Conservation (phyloP, 2,797 vertebrate genomes). For the Scyliorhinus canicula region DNA sequence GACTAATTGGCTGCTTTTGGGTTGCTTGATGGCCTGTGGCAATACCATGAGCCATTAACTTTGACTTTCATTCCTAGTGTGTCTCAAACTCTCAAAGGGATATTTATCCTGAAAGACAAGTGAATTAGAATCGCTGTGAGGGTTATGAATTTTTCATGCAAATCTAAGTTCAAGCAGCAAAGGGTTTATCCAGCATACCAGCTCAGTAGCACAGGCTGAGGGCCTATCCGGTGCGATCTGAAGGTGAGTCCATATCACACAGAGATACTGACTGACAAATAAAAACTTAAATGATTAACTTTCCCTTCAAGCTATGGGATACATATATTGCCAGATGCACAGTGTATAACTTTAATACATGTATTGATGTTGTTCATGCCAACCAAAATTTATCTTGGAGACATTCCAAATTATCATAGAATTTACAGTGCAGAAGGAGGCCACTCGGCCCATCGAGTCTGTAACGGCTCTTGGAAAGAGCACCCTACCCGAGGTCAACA, state of each 20-base stretch:
- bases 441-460: too few species aligned
- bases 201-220: background rate
- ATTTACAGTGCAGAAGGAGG: too few species aligned
- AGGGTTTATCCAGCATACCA: background rate
- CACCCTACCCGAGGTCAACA: too few species aligned
- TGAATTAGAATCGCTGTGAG: slow-evolving; percentile 8
- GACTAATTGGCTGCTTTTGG: slow-evolving; percentile 31
- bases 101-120: slow-evolving; percentile 38
- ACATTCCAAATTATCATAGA: background rate
- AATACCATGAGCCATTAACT: slow-evolving; percentile 25
- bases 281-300: background rate
- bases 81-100: slow-evolving; percentile 26
- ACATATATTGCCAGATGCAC: background rate
- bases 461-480: too few species aligned
- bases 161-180: slow-evolving; percentile 11
- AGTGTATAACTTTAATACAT: background rate
- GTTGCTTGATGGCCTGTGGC: slow-evolving; percentile 23
- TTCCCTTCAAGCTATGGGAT: background rate
- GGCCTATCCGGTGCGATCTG: background rate
- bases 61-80: slow-evolving; percentile 8
- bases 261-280: background rate
- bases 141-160: slow-evolving; percentile 30
- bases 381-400: background rate
- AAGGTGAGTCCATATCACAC: background rate
- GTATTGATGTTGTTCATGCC: too few species aligned